Base-by-base conservation (phyloP, 2,888 invertebrate genomes). In the Rhagophthalmus giganteus region DNA sequence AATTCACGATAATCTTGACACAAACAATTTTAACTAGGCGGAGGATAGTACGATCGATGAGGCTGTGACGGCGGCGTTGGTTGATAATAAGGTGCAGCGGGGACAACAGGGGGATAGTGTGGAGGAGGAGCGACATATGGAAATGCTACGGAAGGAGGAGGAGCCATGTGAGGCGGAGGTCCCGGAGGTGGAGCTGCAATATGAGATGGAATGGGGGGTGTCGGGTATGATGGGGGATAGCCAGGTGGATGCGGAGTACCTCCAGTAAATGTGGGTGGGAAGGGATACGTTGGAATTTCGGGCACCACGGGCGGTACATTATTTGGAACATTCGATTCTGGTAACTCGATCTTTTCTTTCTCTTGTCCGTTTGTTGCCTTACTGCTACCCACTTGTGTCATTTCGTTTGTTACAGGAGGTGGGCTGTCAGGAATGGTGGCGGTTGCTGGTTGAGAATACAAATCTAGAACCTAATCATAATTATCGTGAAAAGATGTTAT, bases 401-500 rank as follows among this genome's bases (percentile, higher is more conserved):
- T 47, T 58, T 47, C 59, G n/a, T 55, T 45, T 49, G 64, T 51
- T 41, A 67, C 62, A 13, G 71, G 63, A 1, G 86, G 87, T 1
- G 89, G 89, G 58, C 89, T 83, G 45, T 87, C 86, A 0, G 81
- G 80, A 8, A 83, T 81, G 6, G 80, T 75, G 31, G 77, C 74
- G 58, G 84, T 79, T 38, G 80, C 79, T 55, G 88, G 81, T 62
- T 88, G 85, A 0, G 91, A 90, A 75, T 97, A 97, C 50, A 97
- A 77, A 75, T 97, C 97, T 56, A 97, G 74, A 2, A 72, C 70
- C 69, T 69, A 33, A 24, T 60, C 6, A 9, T 12, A 5, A 2
- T 11, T 4, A 24, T 20, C 7, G 35, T 11, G 15, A 31, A 27
- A 13, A 2, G 11, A 31, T 2, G 11, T 14, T 4, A 15, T 1